Evolutionary conservation across 2,113 vertebrate species (phyloP).

Genomic region (Bubo scandiacus): DNA sequence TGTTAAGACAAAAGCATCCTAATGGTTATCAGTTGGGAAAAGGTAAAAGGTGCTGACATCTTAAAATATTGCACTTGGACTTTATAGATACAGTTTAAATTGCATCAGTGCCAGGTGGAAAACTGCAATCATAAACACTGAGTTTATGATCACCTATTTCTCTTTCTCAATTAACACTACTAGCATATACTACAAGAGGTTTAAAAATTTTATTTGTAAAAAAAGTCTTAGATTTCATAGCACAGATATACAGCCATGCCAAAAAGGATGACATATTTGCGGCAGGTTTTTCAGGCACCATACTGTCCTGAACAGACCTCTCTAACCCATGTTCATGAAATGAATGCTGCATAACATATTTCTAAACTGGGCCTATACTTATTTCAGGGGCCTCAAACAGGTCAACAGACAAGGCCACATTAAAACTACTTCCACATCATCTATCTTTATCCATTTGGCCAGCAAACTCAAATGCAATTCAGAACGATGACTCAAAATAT

Average conservation of each 20-base stretch:
- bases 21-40: background rate
- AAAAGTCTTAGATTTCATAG: background rate
- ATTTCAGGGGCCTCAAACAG: background rate
- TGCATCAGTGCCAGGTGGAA: background rate
- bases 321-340: background rate
- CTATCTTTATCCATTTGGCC: background rate
- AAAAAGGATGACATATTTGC: background rate
- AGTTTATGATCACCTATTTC: background rate
- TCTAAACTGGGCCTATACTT: background rate
- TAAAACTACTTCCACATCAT: background rate
- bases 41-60: background rate
- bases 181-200: background rate
- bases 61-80: background rate
- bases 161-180: background rate
- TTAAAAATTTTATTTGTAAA: background rate
- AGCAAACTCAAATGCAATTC: background rate
- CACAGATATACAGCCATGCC: background rate
- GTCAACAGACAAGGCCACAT: background rate
- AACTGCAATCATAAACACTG: background rate
- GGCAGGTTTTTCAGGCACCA: background rate
- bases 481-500: constrained; percentile 14
- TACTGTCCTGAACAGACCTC: background rate
- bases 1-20: background rate
- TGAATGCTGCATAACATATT: background rate
- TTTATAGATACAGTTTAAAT: background rate